These are phyloP conservation scores for Chaetodon auriga DNA, from an alignment of 2,113 vertebrate species.

Conservation along the genomic window DNA sequence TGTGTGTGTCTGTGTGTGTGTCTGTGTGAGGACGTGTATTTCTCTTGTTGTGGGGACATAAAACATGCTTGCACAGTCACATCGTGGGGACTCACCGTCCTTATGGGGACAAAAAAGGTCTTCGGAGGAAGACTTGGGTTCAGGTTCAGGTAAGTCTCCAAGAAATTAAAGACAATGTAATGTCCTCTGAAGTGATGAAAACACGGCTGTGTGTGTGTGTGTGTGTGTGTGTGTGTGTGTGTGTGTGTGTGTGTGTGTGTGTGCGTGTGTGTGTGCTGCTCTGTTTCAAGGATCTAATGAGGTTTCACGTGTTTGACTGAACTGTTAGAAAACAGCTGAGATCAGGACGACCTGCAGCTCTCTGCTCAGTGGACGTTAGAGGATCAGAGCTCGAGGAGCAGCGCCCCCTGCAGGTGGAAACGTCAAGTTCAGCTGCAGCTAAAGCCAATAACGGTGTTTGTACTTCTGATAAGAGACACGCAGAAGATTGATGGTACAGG, in stretches of 20 bases:
- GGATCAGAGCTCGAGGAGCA: background rate
- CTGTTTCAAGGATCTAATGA: slow-evolving; percentile 11
- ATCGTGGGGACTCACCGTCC: too few relatives aligned
- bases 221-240: background rate
- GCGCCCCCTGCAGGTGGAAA: background rate
- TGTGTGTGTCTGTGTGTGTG: slow-evolving; percentile 17
- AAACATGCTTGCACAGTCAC: too few relatives aligned
- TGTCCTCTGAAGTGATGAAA: too few relatives aligned
- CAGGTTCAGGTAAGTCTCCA: too few relatives aligned
- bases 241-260: slow-evolving; percentile 6
- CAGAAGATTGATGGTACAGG: background rate
- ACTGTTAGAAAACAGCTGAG: slow-evolving; percentile 3
- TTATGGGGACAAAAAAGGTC: too few relatives aligned
- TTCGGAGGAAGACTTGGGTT: too few relatives aligned
- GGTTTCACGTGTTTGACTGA: slow-evolving; percentile 11
- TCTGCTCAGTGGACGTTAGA: background rate
- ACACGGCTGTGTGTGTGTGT: background rate
- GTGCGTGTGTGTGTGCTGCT: background rate
- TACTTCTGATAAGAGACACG: background rate
- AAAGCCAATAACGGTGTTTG: background rate
- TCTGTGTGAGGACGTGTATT: background rate
- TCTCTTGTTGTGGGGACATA: too few relatives aligned
- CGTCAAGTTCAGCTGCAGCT: background rate
- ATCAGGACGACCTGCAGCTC: slow-evolving; percentile 10
- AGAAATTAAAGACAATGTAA: too few relatives aligned